Evolutionary conservation across 2,113 vertebrate species (phyloP).

Genomic region (Amia ocellicauda): DNA sequence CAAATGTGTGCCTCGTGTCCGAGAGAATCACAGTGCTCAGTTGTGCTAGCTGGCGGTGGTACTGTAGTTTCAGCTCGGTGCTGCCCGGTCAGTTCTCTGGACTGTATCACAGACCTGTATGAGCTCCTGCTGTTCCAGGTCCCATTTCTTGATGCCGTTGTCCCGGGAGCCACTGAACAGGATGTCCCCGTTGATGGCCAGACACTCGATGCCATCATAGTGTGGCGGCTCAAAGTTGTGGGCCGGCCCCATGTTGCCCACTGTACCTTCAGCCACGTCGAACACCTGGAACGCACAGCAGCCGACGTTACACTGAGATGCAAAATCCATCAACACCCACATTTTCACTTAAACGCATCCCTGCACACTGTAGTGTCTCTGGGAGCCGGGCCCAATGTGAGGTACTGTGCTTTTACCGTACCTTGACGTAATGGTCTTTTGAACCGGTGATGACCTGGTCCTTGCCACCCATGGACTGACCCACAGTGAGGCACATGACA

Average conservation of each 20-base stretch:
- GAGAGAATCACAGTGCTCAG: no score
- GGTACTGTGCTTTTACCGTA: no score
- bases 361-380: no score
- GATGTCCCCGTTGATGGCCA: constrained; percentile 82
- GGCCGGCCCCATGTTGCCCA: constrained; percentile 83
- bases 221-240: constrained; percentile 97
- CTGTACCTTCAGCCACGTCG: constrained; percentile 75
- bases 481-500: constrained; percentile 92
- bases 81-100: neutral
- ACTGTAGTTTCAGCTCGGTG: no score
- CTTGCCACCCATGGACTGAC: constrained; percentile 77
- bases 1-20: no score
- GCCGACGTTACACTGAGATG: neutral
- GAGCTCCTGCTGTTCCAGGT: constrained; percentile 89
- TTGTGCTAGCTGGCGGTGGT: no score
- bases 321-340: neutral
- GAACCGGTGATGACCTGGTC: constrained; percentile 95
- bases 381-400: no score
- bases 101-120: constrained; percentile 74
- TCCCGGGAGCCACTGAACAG: constrained; percentile 94
- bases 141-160: constrained; percentile 97
- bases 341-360: no score
- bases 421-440: constrained; percentile 97
- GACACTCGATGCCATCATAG: constrained; percentile 92
- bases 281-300: constrained; percentile 73